A percentile compares a stretch with the other conserved stretches of the same genome.
Conservation (phyloP, 2,797 vertebrate species). For the Squalus acanthias region DNA sequence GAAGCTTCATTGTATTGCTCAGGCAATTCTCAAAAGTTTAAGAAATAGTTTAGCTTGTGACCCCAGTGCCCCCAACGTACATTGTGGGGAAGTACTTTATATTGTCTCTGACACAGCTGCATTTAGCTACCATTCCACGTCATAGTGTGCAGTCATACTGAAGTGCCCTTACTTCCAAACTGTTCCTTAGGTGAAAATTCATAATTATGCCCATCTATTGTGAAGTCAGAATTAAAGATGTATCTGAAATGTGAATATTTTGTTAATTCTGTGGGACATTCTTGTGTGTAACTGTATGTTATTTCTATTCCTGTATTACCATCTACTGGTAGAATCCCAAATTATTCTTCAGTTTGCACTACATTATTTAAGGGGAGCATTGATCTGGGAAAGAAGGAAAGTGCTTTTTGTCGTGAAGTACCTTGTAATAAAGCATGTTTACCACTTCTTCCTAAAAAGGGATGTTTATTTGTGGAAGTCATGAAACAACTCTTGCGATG, state of each 20-base stretch:
- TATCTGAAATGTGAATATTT: not conserved
- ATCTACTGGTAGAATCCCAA: constrained; percentile 1
- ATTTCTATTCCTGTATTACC: not conserved
- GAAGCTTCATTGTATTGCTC: not conserved
- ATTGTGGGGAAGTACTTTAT: not conserved
- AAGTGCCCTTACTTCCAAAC: not conserved
- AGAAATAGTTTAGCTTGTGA: not conserved
- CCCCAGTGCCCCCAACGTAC: not conserved
- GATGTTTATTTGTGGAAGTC: not conserved
- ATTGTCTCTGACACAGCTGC: not conserved
- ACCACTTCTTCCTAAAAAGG: not conserved
- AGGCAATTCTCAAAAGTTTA: not conserved
- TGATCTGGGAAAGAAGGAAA: not conserved
- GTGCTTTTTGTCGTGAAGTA: not conserved
- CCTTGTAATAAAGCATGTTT: not conserved
- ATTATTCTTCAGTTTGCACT: not conserved
- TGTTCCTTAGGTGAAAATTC: not conserved
- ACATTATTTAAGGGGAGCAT: not conserved
- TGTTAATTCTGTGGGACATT: not conserved
- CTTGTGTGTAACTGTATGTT: not conserved
- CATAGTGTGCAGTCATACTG: not conserved
- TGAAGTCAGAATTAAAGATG: not conserved
- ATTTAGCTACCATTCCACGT: not conserved
- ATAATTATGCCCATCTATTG: not conserved
- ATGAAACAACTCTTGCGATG: not conserved